Percentiles rank a stretch among this genome's conserved stretches.
Evolutionary conservation across 2,888 invertebrate genomes (phyloP).

Genomic region (Agrotis exclamationis): DNA sequence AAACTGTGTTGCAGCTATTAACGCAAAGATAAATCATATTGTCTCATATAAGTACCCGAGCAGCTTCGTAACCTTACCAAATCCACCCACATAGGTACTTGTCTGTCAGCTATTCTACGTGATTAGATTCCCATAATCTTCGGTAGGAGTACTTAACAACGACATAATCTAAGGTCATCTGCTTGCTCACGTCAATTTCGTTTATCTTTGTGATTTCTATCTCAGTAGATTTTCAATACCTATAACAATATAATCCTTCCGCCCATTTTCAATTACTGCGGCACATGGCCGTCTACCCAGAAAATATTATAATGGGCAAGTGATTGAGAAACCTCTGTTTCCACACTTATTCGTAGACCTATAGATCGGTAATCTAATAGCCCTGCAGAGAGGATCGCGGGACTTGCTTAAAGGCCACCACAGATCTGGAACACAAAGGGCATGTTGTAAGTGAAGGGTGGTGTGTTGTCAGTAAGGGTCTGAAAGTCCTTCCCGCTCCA

Average conservation of each 20-base stretch:
- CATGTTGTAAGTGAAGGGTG: too few relatives aligned
- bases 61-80: background rate
- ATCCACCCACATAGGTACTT: background rate
- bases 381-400: background rate
- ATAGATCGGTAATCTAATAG: background rate
- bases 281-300: too few relatives aligned
- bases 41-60: background rate
- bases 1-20: too few relatives aligned
- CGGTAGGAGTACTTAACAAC: background rate
- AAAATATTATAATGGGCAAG: background rate
- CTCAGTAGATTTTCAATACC: background rate
- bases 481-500: too few relatives aligned
- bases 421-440: too few relatives aligned
- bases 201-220: background rate
- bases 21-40: too few relatives aligned
- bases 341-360: background rate
- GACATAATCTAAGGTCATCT: conserved; percentile 4
- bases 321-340: too few relatives aligned
- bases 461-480: too few relatives aligned
- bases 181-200: background rate
- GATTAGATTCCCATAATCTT: conserved; percentile 12
- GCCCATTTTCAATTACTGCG: background rate
- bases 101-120: background rate
- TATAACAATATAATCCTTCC: background rate
- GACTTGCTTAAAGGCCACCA: too few relatives aligned